Evolutionary conservation across 2,888 invertebrate species (phyloP).

Genomic region (Diabrotica balteata): DNA sequence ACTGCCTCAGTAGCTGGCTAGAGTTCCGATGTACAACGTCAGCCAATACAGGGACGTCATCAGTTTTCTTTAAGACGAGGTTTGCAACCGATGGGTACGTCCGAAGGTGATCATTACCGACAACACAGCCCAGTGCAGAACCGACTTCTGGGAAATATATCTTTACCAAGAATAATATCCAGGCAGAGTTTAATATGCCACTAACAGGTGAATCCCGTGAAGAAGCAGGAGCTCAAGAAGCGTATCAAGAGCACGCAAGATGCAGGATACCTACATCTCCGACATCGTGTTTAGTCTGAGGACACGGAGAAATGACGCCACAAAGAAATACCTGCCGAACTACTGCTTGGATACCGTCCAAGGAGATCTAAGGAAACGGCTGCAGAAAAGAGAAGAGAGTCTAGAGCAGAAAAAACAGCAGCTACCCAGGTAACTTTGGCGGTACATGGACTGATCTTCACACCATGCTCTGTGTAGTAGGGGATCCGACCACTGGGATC

Average conservation of each 20-base stretch:
- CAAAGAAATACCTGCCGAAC: not conserved
- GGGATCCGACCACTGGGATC: not conserved
- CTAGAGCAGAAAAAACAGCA: not conserved
- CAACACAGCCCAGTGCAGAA: slow-evolving; percentile 17
- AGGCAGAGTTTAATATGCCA: slow-evolving; percentile 31
- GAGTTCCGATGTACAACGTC: slow-evolving; percentile 5
- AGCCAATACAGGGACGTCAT: not conserved
- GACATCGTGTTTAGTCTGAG: not conserved
- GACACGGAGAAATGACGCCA: not conserved
- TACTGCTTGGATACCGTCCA: too few relatives aligned
- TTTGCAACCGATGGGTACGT: slow-evolving; percentile 17
- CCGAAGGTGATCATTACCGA: slow-evolving; percentile 25
- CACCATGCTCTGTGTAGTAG: not conserved
- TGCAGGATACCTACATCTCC: not conserved
- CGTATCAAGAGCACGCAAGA: not conserved
- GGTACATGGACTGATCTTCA: slow-evolving; percentile 1
- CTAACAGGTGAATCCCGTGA: slow-evolving; percentile 41
- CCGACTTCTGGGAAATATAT: slow-evolving; percentile 1
- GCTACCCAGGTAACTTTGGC: not conserved
- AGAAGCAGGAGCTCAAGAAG: slow-evolving; percentile 44
- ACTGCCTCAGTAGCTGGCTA: slow-evolving; percentile 21
- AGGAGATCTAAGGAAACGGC: not conserved
- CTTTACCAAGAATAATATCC: not conserved
- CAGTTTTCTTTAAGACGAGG: not conserved
- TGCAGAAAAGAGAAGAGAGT: not conserved